Base-by-base conservation (phyloP, 1,140 invertebrate species). In the silkworm (Bombyx mori) region DNA sequence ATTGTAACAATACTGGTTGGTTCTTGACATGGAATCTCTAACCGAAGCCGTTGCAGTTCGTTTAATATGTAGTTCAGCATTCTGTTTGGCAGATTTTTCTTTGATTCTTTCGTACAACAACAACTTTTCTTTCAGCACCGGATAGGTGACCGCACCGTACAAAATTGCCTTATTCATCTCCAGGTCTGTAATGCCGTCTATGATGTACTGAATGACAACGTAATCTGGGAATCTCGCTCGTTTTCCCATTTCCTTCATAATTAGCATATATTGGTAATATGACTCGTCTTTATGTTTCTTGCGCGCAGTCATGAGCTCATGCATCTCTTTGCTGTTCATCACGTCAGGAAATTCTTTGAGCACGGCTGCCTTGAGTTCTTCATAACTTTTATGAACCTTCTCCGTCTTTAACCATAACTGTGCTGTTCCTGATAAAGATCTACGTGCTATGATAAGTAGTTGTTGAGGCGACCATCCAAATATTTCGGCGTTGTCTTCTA, bases 141-240 rank as follows among this genome's bases (percentile, higher is more conserved):
- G 2, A 35, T 35, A 18, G 12, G 12, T 18, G 12, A 18, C 12
- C 12, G 12, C 12, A 18, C 12, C 26, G 26, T 35, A 35, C 26
- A 3, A 5, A 3, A 5, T 35, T 5, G 26, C 4, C 2, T 35
- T 35, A 35, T 35, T 35, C 26, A 35, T 35, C 4, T 35, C 26
- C 26, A 35, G 26, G 26, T 35, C 26, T 5, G 26, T 5, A 35
- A 35, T 35, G 26, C 2, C 26, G 26, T 35, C 26, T 35, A 35
- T 35, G 0, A 51, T 51, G 8, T 51, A 52, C 53, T 61, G 59
- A 56, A 53, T 53, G 9, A 42, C 9, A 1, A 43, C 12, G n/a
- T 53, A 53, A 44, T 53, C 42, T 6, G n/a, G 52, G 12, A 53
- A 53, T 44, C 42, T 43, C 4, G 52, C 52, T 12, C 52, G 12